Evolutionary conservation across 2,888 invertebrate genomes (phyloP).

Genomic region (Carcina quercana): DNA sequence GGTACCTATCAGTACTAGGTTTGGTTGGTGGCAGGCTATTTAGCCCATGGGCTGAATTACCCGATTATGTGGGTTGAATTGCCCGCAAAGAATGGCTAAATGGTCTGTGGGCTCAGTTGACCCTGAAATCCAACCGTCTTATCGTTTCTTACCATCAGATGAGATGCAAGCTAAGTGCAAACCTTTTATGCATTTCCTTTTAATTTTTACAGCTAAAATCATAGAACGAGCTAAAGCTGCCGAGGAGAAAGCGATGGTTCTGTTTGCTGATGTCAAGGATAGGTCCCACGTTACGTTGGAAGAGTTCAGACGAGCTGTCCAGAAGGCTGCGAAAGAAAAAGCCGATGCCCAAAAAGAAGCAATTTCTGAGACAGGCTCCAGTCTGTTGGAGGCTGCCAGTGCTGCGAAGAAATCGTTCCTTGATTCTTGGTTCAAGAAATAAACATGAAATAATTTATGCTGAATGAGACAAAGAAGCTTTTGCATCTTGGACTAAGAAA

Average conservation of each 20-base stretch:
- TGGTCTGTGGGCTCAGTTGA: no score
- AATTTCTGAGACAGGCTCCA: neutral
- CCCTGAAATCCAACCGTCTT: no score
- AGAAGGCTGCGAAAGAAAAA: neutral
- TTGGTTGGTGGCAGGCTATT: no score
- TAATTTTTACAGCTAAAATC: constrained; percentile 5
- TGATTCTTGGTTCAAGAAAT: neutral
- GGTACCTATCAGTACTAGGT: no score
- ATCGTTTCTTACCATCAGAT: no score
- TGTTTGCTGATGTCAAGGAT: constrained; percentile 1
- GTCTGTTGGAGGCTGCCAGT: neutral
- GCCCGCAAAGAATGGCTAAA: neutral
- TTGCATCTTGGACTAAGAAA: neutral
- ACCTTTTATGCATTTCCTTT: neutral
- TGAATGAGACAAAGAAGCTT: neutral
- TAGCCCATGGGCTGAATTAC: no score
- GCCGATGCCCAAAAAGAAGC: neutral
- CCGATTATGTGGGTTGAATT: neutral
- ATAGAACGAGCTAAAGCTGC: constrained; percentile 2
- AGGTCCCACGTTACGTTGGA: constrained; percentile 1
- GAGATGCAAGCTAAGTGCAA: no score
- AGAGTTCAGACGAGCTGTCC: neutral
- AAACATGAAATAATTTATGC: neutral
- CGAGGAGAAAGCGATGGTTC: constrained; percentile 1
- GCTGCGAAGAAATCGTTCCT: neutral